Evolutionary conservation across 2,797 vertebrate species (phyloP).

Genomic region (Hyperoplus immaculatus): DNA sequence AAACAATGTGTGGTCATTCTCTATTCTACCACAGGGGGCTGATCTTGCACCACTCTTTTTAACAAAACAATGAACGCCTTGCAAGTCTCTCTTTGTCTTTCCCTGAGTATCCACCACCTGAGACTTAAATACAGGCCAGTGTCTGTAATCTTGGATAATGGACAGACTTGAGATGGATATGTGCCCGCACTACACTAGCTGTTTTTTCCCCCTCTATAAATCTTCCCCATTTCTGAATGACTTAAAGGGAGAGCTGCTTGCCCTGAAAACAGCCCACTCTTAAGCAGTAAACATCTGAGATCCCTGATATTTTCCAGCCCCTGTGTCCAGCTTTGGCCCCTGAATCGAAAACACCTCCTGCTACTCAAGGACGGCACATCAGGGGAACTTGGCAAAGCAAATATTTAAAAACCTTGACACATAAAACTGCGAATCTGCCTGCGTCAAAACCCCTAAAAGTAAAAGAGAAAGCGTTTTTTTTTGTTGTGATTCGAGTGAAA

Average conservation of each 20-base stretch:
- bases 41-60: conserved; percentile 46
- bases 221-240: neutral
- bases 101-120: conserved; percentile 42
- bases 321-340: conserved; percentile 39
- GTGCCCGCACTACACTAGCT: neutral
- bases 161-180: conserved; percentile 24
- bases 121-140: conserved; percentile 22
- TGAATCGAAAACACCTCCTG: conserved; percentile 39
- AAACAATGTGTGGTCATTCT: conserved; percentile 21
- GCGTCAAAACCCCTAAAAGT: conserved; percentile 13
- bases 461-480: neutral
- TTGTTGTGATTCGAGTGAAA: conserved; percentile 26
- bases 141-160: conserved; percentile 22
- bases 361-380: conserved; percentile 28
- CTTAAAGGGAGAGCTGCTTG: conserved; percentile 21
- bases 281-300: conserved; percentile 48
- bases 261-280: conserved; percentile 25
- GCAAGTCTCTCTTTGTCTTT: conserved; percentile 63
- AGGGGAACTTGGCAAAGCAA: conserved; percentile 36
- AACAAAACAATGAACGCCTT: conserved; percentile 26
- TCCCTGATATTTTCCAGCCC: conserved; percentile 59
- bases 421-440: conserved; percentile 26
- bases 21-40: conserved; percentile 67
- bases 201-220: conserved; percentile 13
- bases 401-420: conserved; percentile 24